Base-by-base conservation (phyloP, 1,140 invertebrate species). In the Zaprionus tsacasi region DNA sequence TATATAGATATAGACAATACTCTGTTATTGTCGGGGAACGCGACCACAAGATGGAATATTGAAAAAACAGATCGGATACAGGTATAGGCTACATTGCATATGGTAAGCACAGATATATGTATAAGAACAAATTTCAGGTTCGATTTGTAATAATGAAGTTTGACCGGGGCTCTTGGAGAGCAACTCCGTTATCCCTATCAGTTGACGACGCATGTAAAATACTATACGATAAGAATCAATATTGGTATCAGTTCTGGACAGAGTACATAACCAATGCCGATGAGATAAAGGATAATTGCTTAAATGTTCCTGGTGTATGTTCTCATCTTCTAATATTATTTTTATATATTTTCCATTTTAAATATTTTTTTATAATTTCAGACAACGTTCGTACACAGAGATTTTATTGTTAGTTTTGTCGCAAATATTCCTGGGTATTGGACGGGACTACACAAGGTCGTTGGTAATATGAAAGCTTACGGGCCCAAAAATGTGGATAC, bases 391-490 rank as follows among this genome's bases (percentile, higher is more conserved):
- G 43, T 17, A 17, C n/a, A 45, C 15, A 5, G 15, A 45, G 33
- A 7, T 35, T 12, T 33, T 4, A 17, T 35, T 17, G 5, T 6
- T 11, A 0, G 11, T 48, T 48, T 48, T 21, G 8, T 3, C 10
- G 33, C 3, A 11, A 21, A 21, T 21, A 48, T 48, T 21, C 0
- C 63, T 1, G 56, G 58, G 0, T 60, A 27, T 17, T 1, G 61
- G n/a, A 5, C 7, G 0, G 60, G 67, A 13, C 43, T 40, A 40
- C 70, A 67, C 21, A 78, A 78, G 13, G 0, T 78, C 7, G 11
- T 55, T 0, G 0, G 45, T 1, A 2, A 30, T 1, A 1, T 78
- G 0, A 59, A 78, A 5, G 75, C 76, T 1, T 45, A 57, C n/a
- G 21, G 70, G 8, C 55, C 65, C 17, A 10, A 15, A 15, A 40